Conservation (phyloP, 2,797 vertebrate genomes). For the Arnoldichthys spilopterus region DNA sequence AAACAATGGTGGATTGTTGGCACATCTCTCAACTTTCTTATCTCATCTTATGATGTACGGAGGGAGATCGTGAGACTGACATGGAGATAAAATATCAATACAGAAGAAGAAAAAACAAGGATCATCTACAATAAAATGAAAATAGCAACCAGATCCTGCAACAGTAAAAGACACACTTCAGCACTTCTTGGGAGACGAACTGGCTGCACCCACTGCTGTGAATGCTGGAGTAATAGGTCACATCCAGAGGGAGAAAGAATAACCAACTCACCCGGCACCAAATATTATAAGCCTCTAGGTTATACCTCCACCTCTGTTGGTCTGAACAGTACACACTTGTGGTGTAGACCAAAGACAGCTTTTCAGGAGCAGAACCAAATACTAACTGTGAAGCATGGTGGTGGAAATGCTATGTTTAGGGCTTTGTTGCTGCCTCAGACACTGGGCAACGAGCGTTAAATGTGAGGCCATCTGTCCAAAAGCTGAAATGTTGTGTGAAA, state of each 20-base stretch:
- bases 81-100: background rate
- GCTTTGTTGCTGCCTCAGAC: background rate
- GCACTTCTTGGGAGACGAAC: background rate
- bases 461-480: too few relatives aligned
- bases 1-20: background rate
- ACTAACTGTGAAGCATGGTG: too few relatives aligned
- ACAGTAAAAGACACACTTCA: background rate
- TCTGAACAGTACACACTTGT: background rate
- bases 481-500: too few relatives aligned
- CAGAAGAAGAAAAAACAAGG: background rate
- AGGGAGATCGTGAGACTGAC: background rate
- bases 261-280: background rate
- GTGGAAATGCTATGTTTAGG: too few relatives aligned
- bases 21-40: slow-evolving; percentile 1
- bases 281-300: background rate
- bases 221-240: background rate
- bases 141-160: background rate
- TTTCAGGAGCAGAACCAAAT: too few relatives aligned
- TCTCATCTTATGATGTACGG: background rate
- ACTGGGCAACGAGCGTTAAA: too few relatives aligned
- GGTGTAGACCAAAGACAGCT: too few relatives aligned
- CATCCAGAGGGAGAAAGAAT: background rate
- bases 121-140: background rate
- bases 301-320: background rate
- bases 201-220: background rate